Conservation (phyloP, 2,888 invertebrate species). For the Drosophila nr. perissopoda region DNA sequence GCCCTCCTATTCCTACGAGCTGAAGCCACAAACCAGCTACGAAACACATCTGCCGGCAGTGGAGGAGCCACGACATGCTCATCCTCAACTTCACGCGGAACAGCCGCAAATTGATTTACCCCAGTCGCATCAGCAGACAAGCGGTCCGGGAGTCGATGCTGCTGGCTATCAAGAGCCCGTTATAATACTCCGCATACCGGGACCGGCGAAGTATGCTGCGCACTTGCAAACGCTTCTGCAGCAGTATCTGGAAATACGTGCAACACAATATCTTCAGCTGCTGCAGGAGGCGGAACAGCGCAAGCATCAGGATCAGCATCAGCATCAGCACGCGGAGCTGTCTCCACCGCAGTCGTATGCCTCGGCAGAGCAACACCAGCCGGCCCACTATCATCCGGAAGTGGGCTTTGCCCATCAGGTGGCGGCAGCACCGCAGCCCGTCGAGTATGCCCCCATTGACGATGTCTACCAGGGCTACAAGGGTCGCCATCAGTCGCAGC, state of each 20-base stretch:
- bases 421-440: constrained; percentile 61
- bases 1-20: constrained; percentile 86
- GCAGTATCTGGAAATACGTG: constrained; percentile 84
- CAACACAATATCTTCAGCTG: constrained; percentile 83
- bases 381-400: constrained; percentile 65
- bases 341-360: constrained; percentile 39
- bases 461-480: constrained; percentile 83
- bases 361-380: constrained; percentile 47
- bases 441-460: constrained; percentile 77
- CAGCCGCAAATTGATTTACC: constrained; percentile 71
- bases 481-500: constrained; percentile 67
- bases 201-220: constrained; percentile 84
- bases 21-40: constrained; percentile 79
- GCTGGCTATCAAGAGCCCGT: constrained; percentile 82
- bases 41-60: constrained; percentile 43
- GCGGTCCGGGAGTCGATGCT: constrained; percentile 20
- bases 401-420: constrained; percentile 67
- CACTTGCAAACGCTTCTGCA: constrained; percentile 84
- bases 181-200: constrained; percentile 84
- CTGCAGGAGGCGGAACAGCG: constrained; percentile 82
- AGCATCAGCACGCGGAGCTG: constrained; percentile 54
- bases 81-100: constrained; percentile 42
- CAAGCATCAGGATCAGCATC: constrained; percentile 70
- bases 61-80: constrained; percentile 19
- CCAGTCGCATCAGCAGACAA: constrained; percentile 45